Base-by-base conservation (phyloP, 2,113 vertebrate species). In the Lates calcarifer region DNA sequence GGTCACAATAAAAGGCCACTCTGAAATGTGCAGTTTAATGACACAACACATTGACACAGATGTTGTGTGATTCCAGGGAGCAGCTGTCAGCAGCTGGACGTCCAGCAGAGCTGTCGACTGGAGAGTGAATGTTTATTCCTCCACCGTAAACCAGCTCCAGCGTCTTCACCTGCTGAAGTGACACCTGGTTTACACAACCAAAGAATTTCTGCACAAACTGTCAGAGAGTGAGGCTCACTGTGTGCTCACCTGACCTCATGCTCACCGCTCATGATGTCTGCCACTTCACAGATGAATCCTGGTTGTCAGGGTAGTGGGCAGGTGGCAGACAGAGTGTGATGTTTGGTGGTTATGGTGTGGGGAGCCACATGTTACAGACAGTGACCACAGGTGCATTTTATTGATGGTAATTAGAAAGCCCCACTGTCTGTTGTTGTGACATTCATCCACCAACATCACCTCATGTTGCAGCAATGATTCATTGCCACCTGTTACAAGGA, bases 21-120 rank as follows among this genome's bases (percentile, higher is more conserved):
- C n/a, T 35, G 3, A 58, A 20, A 45, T 22, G 15, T 66, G n/a
- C 35, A 22, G 31, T 41, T 55, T 33, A 7, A 15, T 65, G 26
- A 29, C 22, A 63, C 73, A 53, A 12, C 31, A 55, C 49, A 49
- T 31, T 17, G 62, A 35, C 58, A 74, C 58, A 65, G 24, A 63
- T 55, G 60, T 64, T 14, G 26, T 24, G 24, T 71, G n/a, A n/a
- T n/a, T n/a, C n/a, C n/a, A n/a, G n/a, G n/a, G n/a, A n/a, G n/a
- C n/a, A n/a, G n/a, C n/a, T n/a, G n/a, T n/a, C n/a, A n/a, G 35
- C 24, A 29, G 1, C 22, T 55, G 33, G 49, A 31, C 24, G 56
- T 45, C 15, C 35, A 57, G 5, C 18, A 47, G 45, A 47, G 45
- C 45, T 47, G 18, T 47, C 20, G 6, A 17, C 45, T 20, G 18